phyloP scores from a whole-genome alignment of 1,140 invertebrate genomes.

The Phthorimaea operculella region DNA sequence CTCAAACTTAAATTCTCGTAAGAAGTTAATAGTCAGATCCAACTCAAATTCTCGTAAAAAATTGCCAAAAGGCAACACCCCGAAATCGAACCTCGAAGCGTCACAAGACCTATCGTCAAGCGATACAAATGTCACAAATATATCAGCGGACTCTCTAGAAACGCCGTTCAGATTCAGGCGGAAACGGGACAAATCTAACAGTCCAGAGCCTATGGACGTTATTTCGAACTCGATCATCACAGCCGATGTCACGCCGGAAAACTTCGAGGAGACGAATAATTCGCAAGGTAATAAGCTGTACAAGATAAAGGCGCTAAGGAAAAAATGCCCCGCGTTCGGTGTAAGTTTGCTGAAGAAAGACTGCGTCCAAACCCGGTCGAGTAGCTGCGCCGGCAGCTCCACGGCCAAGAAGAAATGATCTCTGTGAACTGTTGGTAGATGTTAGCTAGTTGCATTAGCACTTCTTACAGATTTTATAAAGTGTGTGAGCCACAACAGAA shows the following conservation, averaged over 20 bases:
- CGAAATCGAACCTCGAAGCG: constrained; percentile 43
- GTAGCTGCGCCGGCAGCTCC: constrained; percentile 50
- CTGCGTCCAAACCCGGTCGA: constrained; percentile 52
- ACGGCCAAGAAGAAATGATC: constrained; percentile 64
- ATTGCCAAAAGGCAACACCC: constrained; percentile 39
- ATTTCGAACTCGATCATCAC: constrained; percentile 50
- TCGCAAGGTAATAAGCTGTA: constrained; percentile 64
- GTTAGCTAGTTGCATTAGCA: constrained; percentile 22
- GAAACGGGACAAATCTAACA: constrained; percentile 58
- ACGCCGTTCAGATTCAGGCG: constrained; percentile 58
- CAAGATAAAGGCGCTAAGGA: constrained; percentile 62
- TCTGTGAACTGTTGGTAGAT: constrained; percentile 18
- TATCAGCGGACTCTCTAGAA: constrained; percentile 60
- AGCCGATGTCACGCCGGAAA: constrained; percentile 52
- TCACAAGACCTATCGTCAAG: constrained; percentile 60
- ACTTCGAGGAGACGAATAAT: constrained; percentile 54
- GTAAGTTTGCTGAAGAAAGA: constrained; percentile 57
- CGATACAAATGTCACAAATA: constrained; percentile 61
- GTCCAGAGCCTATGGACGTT: constrained; percentile 62
- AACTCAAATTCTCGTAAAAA: constrained; percentile 58
- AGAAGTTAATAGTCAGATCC: constrained; percentile 55
- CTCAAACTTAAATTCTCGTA: constrained; percentile 36
- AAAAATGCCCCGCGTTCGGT: constrained; percentile 57
- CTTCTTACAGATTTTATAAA: constrained; percentile 23
- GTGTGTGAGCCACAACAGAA: too few relatives aligned